These are phyloP conservation scores for Aphelinus atriplicis DNA, from an alignment of 1,140 invertebrate genomes.

Conservation along the genomic window DNA sequence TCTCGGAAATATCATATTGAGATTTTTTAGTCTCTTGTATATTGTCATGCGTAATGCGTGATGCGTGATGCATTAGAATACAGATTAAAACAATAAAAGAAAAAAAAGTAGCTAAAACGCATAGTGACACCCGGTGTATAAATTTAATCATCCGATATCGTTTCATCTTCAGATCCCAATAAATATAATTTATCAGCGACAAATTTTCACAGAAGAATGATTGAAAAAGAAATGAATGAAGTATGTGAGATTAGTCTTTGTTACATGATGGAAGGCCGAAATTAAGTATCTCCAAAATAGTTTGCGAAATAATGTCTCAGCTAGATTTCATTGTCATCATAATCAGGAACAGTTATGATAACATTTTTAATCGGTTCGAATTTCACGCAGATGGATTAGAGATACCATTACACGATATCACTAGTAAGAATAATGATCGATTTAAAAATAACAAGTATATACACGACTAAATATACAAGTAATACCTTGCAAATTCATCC, in stretches of 20 bases:
- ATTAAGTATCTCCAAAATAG: too few species aligned
- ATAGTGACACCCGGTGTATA: not conserved
- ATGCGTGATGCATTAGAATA: not conserved
- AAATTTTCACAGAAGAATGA: too few species aligned
- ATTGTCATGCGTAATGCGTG: slow-evolving; percentile 19
- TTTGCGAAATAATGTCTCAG: too few species aligned
- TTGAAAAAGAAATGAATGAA: too few species aligned
- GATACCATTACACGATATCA: not conserved
- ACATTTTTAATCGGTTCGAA: not conserved
- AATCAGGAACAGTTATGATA: not conserved
- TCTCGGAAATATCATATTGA: not conserved
- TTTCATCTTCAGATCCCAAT: not conserved
- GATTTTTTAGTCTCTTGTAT: slow-evolving; percentile 28
- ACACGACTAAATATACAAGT: not conserved
- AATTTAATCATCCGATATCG: not conserved
- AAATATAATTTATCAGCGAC: not conserved
- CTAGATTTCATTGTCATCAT: not conserved
- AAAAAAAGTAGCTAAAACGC: not conserved
- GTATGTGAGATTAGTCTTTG: not conserved
- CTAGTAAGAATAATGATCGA: slow-evolving; percentile 7
- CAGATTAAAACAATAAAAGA: not conserved
- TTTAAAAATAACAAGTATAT: not conserved
- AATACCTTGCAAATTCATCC: slow-evolving; percentile 1
- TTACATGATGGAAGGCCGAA: not conserved
- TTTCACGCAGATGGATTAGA: not conserved